Base-by-base conservation (phyloP, 2,797 vertebrate species). In the Aselliscus stoliczkanus region DNA sequence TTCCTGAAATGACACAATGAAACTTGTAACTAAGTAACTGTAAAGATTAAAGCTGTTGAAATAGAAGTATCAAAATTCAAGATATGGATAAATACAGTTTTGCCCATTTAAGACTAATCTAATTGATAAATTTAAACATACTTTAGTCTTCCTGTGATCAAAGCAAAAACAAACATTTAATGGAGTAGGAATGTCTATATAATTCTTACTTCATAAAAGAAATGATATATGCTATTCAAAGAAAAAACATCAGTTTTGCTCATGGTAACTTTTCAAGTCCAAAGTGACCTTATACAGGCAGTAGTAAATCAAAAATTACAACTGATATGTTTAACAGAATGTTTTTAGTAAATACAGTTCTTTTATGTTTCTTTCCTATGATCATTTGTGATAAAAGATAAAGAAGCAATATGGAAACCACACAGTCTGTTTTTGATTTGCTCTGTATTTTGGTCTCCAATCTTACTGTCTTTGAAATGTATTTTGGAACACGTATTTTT, bases 351-450 rank as follows among this genome's bases (percentile, higher is more conserved):
- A 87, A 67, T 65, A 54, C 64, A 90, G 9, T 94, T 87, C 11
- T 91, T 88, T 91, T 54, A 70, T 27, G 60, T 58, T 2, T 3
- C 25, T 94, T 90, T 81, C 15, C 70, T 94, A 25, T 73, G 60
- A 72, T 96, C 81, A 82, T 13, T 56, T 23, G 4, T 29, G 58
- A 96, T 94, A 97, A 97, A 93, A 97, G 70, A 81, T 58, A 95
- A 83, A 37, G 77, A 96, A 97, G 88, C 79, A 90, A 17, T 37
- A 60, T 11, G 81, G 75, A 94, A 97, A 94, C 95, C 80, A 72
- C 50, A 88, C 37, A 34, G 56, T 79, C 94, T 97, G 72, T 81
- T 94, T 96, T 79, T 25, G 87, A 76, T 97, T 82, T 80, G 11
- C 8, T 44, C 9, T 58, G 14, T 60, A 72, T 39, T 80, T 94